A percentile compares a stretch with the other conserved stretches of the same genome.
phyloP scores from a whole-genome alignment of 2,113 vertebrate genomes.

The Spea multiplicata region DNA sequence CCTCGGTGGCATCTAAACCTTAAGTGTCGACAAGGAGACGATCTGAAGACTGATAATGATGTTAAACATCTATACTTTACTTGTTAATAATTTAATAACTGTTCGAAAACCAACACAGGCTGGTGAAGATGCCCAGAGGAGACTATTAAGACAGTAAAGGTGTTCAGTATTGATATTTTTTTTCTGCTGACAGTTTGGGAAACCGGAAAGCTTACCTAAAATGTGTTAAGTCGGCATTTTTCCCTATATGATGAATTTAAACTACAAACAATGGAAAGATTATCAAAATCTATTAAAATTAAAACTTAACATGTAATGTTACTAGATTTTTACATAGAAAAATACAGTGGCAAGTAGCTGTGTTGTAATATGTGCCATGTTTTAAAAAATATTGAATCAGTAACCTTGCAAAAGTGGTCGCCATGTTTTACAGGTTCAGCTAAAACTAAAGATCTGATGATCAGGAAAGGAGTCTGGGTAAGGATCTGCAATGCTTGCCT shows the following conservation, averaged over 20 bases:
- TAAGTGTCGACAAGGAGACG: background rate
- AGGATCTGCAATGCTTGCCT: too few relatives aligned
- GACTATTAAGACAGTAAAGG: conserved; percentile 28
- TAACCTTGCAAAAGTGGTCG: too few relatives aligned
- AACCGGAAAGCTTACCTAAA: conserved; percentile 11
- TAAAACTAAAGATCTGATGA: too few relatives aligned
- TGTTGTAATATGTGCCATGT: too few relatives aligned
- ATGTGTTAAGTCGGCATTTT: conserved; percentile 19
- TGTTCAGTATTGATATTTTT: conserved; percentile 22
- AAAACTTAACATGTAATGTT: too few relatives aligned
- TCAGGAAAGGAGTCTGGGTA: too few relatives aligned
- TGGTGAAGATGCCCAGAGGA: background rate
- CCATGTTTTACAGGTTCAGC: too few relatives aligned
- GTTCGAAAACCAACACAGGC: conserved; percentile 12
- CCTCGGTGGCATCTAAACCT: background rate
- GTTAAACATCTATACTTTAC: conserved; percentile 17
- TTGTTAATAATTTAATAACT: conserved; percentile 10
- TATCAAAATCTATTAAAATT: background rate
- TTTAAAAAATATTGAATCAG: too few relatives aligned
- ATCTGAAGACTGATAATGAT: conserved; percentile 10
- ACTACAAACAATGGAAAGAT: conserved; percentile 25
- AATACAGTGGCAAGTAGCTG: too few relatives aligned
- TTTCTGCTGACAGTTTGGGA: conserved; percentile 24
- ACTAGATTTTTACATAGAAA: too few relatives aligned
- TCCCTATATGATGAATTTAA: conserved; percentile 18